Conservation (phyloP, 2,113 vertebrate genomes). For the Eulemur rufifrons region DNA sequence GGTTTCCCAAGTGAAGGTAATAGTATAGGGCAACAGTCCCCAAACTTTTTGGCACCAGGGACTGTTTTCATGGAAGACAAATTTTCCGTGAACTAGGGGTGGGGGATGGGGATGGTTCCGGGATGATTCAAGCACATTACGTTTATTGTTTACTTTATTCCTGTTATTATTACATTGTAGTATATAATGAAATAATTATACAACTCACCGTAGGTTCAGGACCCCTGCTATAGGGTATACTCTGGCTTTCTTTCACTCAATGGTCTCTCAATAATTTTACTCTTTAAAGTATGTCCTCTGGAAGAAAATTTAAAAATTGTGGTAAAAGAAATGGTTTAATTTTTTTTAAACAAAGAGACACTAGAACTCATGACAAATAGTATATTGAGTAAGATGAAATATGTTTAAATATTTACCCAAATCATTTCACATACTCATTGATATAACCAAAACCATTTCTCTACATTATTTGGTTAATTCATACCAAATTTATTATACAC, state of each 20-base stretch:
- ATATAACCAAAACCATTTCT: neutral
- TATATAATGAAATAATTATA: too few species aligned
- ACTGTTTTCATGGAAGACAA: too few species aligned
- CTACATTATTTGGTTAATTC: neutral
- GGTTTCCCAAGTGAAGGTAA: neutral
- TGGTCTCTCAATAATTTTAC: neutral
- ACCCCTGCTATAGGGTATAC: fast-evolving
- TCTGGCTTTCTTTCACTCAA: neutral
- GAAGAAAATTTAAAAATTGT: neutral
- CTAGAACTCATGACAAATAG: neutral
- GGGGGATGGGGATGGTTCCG: too few species aligned
- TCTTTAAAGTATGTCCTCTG: neutral
- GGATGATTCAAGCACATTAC: too few species aligned
- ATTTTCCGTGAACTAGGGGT: too few species aligned
- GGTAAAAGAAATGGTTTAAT: neutral
- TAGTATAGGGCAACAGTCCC: neutral
- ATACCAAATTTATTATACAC: neutral
- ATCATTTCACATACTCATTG: neutral
- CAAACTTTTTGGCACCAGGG: too few species aligned
- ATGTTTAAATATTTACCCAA: neutral
- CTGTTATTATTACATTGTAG: too few species aligned
- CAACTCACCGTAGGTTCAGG: too few species aligned
- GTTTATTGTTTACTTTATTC: too few species aligned
- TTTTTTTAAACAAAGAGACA: neutral
- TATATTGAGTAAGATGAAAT: neutral